phyloP scores from a whole-genome alignment of 2,113 vertebrate species.

The Cebidichthys violaceus region DNA sequence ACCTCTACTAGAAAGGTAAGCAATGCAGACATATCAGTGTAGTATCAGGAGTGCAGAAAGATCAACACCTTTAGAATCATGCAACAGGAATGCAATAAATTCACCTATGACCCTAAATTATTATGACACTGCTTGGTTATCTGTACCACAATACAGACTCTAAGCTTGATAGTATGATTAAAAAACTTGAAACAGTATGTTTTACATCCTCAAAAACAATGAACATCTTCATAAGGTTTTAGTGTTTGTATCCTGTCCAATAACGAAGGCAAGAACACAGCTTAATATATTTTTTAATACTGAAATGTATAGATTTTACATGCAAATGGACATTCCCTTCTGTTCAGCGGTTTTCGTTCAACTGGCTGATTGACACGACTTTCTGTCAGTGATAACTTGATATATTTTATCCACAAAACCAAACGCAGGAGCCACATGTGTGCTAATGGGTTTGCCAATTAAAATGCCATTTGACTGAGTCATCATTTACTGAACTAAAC shows the following conservation, averaged over 20 bases:
- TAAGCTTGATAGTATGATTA: background rate
- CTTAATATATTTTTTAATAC: background rate
- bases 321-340: background rate
- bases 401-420: background rate
- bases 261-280: background rate
- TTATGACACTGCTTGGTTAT: background rate
- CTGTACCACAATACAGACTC: background rate
- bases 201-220: constrained; percentile 1
- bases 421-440: background rate
- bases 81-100: background rate
- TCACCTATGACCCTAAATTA: background rate
- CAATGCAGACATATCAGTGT: too few relatives aligned
- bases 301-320: background rate
- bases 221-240: background rate
- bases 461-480: constrained; percentile 2
- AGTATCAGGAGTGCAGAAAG: background rate
- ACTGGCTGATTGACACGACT: background rate
- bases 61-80: background rate
- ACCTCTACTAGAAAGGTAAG: background rate
- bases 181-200: background rate
- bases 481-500: constrained; percentile 3
- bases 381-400: background rate
- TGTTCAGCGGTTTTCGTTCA: background rate
- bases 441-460: constrained; percentile 6
- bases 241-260: background rate